phyloP scores from a whole-genome alignment of 1,140 invertebrate species.

The Megalonaias nervosa region DNA sequence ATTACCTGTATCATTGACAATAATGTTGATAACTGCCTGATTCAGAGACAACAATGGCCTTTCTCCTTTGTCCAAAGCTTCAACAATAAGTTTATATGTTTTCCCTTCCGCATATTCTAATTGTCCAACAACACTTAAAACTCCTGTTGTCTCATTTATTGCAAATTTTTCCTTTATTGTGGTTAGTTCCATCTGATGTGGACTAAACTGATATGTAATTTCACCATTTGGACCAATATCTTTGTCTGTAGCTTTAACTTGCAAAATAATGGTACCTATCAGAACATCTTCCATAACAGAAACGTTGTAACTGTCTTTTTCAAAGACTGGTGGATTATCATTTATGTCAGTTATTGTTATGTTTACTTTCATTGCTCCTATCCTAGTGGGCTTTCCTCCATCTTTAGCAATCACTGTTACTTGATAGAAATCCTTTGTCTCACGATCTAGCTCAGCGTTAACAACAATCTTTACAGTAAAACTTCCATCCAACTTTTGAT shows the following conservation, averaged over 20 bases:
- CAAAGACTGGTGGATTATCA: conserved; percentile 91
- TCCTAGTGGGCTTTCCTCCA: conserved; percentile 90
- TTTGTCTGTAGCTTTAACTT: conserved; percentile 84
- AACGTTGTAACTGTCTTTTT: conserved; percentile 84
- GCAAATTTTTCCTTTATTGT: conserved; percentile 70
- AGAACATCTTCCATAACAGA: conserved; percentile 71
- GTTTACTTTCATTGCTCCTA: conserved; percentile 83
- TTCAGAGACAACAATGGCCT: conserved; percentile 69
- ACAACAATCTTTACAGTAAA: conserved; percentile 53
- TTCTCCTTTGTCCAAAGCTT: conserved; percentile 70
- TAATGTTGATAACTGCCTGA: conserved; percentile 78
- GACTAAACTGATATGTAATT: conserved; percentile 79
- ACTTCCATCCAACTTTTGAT: conserved; percentile 55
- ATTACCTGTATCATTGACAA: conserved; percentile 91
- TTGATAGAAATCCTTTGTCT: conserved; percentile 84
- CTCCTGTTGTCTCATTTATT: conserved; percentile 49
- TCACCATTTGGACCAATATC: conserved; percentile 93
- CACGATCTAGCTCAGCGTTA: conserved; percentile 81
- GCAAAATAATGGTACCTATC: conserved; percentile 69
- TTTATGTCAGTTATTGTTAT: conserved; percentile 89
- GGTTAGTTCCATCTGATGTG: conserved; percentile 38
- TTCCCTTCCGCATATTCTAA: conserved; percentile 49
- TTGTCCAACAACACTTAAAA: conserved; percentile 71
- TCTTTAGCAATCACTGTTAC: conserved; percentile 90
- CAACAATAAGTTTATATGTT: conserved; percentile 55